Base-by-base conservation (phyloP, 1,140 invertebrate species). In the Tigriopus japonicus region DNA sequence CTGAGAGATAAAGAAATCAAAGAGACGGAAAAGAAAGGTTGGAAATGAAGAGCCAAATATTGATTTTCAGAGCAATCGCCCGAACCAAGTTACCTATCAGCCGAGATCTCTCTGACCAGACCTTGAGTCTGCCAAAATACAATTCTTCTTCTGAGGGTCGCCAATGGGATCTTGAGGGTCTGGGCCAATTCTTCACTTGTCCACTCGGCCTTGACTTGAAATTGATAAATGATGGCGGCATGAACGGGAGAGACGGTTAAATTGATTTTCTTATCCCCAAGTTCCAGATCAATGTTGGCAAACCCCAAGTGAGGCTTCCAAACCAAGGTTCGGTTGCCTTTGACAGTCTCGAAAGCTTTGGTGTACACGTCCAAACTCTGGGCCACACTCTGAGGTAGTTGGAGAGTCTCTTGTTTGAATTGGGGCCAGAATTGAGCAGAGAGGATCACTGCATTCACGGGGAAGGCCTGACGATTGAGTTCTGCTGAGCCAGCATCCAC, bases 401-500 rank as follows among this genome's bases (percentile, higher is more conserved):
- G 83, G 7, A 98, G 84, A 88, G 73, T 96, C 91, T 35, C 51
- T 53, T 69, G 94, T 90, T 95, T 88, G 63, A 97, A 90, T 17
- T 85, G 80, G 0, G 95, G 94, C 95, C 95, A 99, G 76, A 97
- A 98, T 69, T 98, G 91, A n/a, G 89, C 87, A 0, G 93, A 98
- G 10, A 98, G 73, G 63, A 98, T 91, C 68, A 96, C 81, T 1
- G 87, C 83, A 23, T 81, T 83, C 9, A 85, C 77, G 24, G 80
- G 77, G 66, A 91, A 81, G 14, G 43, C 62, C 14, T 62, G 35
- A 19, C 21, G 40, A 13, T 28, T 51, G 2, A 63, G 40, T 6
- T 63, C 62, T 42, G 63, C 60, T 17, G 63, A 62, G 23, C 62
- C 54, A 24, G 63, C 52, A 43, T 76, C 72, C 41, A 76, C 73